Percentiles rank a stretch among this genome's conserved stretches.
Evolutionary conservation across 2,113 vertebrate genomes (phyloP).

Genomic region (Tachysurus vachellii): DNA sequence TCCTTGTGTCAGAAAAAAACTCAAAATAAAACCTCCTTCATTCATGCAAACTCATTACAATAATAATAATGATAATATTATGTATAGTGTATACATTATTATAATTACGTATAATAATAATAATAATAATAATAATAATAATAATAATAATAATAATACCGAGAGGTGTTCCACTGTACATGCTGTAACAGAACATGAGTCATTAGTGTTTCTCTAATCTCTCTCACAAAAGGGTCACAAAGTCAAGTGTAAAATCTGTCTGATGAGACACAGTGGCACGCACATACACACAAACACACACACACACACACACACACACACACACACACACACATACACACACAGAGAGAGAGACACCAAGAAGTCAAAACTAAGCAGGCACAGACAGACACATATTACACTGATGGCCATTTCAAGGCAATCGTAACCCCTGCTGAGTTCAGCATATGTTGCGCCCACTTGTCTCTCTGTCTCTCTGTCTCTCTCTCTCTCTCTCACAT

Average conservation of each 20-base stretch:
- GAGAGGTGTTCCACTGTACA: background rate
- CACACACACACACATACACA: background rate
- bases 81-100: too few relatives aligned
- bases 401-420: conserved; percentile 66
- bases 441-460: conserved; percentile 64
- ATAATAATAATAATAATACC: background rate
- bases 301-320: conserved; percentile 8
- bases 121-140: too few relatives aligned
- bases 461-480: conserved; percentile 51
- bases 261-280: conserved; percentile 40
- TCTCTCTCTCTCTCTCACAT: conserved; percentile 43
- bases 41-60: background rate
- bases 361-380: background rate
- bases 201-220: conserved; percentile 6
- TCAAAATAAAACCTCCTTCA: background rate
- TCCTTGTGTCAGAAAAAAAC: background rate
- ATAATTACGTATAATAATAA: too few relatives aligned
- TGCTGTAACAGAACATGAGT: background rate
- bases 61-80: background rate
- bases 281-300: conserved; percentile 11
- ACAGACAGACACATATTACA: conserved; percentile 25
- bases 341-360: background rate
- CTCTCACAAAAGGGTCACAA: conserved; percentile 50
- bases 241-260: conserved; percentile 54
- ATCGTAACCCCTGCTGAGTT: conserved; percentile 67